Percentiles rank a stretch among this genome's conserved stretches.
These are phyloP conservation scores for Leucoma salicis DNA, from an alignment of 2,888 invertebrate species.

Conservation along the genomic window DNA sequence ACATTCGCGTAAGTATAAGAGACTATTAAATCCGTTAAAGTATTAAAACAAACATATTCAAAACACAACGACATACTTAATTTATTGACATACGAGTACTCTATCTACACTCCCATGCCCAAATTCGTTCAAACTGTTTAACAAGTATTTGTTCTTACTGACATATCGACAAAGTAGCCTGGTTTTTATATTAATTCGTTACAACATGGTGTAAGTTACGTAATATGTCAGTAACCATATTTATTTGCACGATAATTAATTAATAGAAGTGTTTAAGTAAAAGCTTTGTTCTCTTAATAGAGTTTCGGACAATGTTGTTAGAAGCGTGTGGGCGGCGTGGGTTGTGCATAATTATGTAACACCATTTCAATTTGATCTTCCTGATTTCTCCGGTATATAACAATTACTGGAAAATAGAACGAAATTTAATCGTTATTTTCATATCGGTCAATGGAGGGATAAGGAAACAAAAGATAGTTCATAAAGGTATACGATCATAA, in stretches of 20 bases:
- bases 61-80: no score
- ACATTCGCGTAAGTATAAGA: no score
- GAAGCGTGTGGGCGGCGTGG: slow-evolving; percentile 61
- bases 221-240: slow-evolving; percentile 4
- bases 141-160: no score
- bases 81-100: no score
- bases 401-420: background rate
- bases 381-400: background rate
- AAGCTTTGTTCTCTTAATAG: slow-evolving; percentile 59
- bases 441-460: slow-evolving; percentile 25
- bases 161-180: slow-evolving; percentile 33
- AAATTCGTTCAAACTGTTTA: no score
- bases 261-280: slow-evolving; percentile 58
- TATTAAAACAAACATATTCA: no score
- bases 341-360: slow-evolving; percentile 52
- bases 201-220: slow-evolving; percentile 14
- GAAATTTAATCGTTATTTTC: slow-evolving; percentile 18
- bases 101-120: no score
- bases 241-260: slow-evolving; percentile 57
- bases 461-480: slow-evolving; percentile 47
- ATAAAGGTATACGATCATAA: slow-evolving; percentile 50
- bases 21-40: no score
- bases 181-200: slow-evolving; percentile 9
- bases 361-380: slow-evolving; percentile 39
- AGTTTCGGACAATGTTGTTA: slow-evolving; percentile 46